These are phyloP conservation scores for Parascotia fuliginaria DNA, from an alignment of 2,888 invertebrate genomes.

Conservation along the genomic window DNA sequence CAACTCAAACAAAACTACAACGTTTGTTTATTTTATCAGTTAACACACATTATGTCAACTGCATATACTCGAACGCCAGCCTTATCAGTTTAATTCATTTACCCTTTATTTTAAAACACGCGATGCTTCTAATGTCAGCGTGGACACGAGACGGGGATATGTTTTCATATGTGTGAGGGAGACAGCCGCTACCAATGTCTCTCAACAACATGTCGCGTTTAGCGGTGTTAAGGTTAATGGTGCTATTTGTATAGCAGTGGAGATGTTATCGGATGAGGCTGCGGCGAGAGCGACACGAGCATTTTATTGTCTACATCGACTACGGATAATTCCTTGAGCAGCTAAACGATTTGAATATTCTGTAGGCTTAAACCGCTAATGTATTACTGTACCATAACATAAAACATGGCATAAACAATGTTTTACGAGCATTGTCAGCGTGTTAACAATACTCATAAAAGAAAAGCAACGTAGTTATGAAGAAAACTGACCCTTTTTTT, in stretches of 20 bases:
- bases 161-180: conserved; percentile 31
- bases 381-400: not conserved
- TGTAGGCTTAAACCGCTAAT: conserved; percentile 14
- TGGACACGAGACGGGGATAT: conserved; percentile 40
- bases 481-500: too few species aligned
- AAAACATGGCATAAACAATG: too few species aligned
- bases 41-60: conserved; percentile 69
- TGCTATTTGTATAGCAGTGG: conserved; percentile 75
- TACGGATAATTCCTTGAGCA: conserved; percentile 45
- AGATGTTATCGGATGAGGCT: conserved; percentile 70
- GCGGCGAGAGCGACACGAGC: conserved; percentile 56
- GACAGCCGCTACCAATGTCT: conserved; percentile 42
- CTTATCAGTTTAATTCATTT: conserved; percentile 73
- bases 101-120: conserved; percentile 62
- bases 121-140: conserved; percentile 46
- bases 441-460: too few species aligned
- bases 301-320: conserved; percentile 61
- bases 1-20: conserved; percentile 16
- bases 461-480: too few species aligned
- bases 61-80: conserved; percentile 45
- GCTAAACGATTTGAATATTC: conserved; percentile 40
- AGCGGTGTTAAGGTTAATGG: conserved; percentile 78
- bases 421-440: too few species aligned
- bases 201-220: conserved; percentile 69
- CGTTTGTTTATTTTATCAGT: conserved; percentile 67